phyloP scores from a whole-genome alignment of 2,888 invertebrate genomes.

The Phengaris alcon region DNA sequence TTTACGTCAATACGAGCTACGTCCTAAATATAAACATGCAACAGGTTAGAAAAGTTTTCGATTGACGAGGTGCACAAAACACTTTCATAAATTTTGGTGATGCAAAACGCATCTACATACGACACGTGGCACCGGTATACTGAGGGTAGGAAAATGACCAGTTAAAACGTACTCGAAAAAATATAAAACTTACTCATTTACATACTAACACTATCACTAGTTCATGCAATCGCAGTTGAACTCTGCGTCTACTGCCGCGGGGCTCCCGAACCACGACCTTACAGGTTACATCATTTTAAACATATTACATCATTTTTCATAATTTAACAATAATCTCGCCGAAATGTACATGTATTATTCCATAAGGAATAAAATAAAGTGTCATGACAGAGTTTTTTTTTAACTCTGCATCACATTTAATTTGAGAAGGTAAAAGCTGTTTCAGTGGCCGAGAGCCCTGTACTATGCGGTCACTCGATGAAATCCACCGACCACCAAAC shows the following conservation, averaged over 20 bases:
- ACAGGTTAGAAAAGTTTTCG: constrained; percentile 15
- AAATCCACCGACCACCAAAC: constrained; percentile 15
- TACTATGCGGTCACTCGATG: neutral
- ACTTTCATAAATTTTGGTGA: constrained; percentile 9
- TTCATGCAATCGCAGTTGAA: constrained; percentile 55
- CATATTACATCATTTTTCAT: too few species aligned
- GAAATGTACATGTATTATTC: neutral
- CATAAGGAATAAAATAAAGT: neutral
- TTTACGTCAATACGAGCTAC: constrained; percentile 19
- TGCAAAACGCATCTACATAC: constrained; percentile 26
- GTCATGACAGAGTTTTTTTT: neutral
- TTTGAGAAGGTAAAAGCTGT: neutral
- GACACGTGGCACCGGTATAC: constrained; percentile 26
- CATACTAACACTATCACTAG: constrained; percentile 47
- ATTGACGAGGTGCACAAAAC: constrained; percentile 27
- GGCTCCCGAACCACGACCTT: neutral
- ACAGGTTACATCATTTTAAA: neutral
- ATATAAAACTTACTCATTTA: constrained; percentile 39
- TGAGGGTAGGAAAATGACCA: constrained; percentile 33
- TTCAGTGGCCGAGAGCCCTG: neutral
- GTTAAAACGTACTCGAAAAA: constrained; percentile 41
- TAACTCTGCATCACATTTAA: neutral
- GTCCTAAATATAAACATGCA: constrained; percentile 27
- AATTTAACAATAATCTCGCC: neutral
- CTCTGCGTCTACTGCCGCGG: constrained; percentile 12